Evolutionary conservation across 2,888 invertebrate genomes (phyloP).

Genomic region (Drosophila hamatofila): DNA sequence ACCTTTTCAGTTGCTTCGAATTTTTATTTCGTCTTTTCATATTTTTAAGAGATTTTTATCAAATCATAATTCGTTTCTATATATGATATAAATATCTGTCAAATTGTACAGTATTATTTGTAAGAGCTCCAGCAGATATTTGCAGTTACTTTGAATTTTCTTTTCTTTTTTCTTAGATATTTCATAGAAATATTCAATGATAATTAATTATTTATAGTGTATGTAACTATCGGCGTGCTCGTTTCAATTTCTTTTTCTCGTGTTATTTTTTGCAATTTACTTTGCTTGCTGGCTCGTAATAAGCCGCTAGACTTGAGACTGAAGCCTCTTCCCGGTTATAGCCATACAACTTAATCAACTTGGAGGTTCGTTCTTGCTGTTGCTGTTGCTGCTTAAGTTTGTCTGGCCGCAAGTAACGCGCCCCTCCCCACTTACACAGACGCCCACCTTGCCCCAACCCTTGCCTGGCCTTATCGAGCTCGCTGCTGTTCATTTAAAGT

Average conservation of each 20-base stretch:
- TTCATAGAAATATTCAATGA: not conserved
- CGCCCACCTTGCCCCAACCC: not conserved
- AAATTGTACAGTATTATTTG: too few species aligned
- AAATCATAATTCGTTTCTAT: too few species aligned
- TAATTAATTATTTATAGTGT: slow-evolving; percentile 9
- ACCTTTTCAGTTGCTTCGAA: too few species aligned
- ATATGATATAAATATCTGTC: too few species aligned
- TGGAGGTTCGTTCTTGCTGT: slow-evolving; percentile 32
- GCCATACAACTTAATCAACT: slow-evolving; percentile 74
- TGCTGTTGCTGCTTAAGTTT: slow-evolving; percentile 63
- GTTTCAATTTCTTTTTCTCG: not conserved
- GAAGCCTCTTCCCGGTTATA: slow-evolving; percentile 56
- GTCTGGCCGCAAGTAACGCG: slow-evolving; percentile 64
- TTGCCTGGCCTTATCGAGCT: slow-evolving; percentile 20
- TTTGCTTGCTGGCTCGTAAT: slow-evolving; percentile 75
- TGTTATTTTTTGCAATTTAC: slow-evolving; percentile 62
- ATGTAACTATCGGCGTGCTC: slow-evolving; percentile 31
- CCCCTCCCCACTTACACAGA: not conserved
- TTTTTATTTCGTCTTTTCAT: too few species aligned
- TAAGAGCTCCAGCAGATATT: too few species aligned
- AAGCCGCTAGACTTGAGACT: slow-evolving; percentile 66
- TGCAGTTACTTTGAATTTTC: too few species aligned
- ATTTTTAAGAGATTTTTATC: too few species aligned
- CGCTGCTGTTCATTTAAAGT: slow-evolving; percentile 69
- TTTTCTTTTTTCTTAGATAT: not conserved